A percentile compares a stretch with the other conserved stretches of the same genome.
Evolutionary conservation across 2,113 vertebrate species (phyloP).

Genomic region (Haemorhous mexicanus): DNA sequence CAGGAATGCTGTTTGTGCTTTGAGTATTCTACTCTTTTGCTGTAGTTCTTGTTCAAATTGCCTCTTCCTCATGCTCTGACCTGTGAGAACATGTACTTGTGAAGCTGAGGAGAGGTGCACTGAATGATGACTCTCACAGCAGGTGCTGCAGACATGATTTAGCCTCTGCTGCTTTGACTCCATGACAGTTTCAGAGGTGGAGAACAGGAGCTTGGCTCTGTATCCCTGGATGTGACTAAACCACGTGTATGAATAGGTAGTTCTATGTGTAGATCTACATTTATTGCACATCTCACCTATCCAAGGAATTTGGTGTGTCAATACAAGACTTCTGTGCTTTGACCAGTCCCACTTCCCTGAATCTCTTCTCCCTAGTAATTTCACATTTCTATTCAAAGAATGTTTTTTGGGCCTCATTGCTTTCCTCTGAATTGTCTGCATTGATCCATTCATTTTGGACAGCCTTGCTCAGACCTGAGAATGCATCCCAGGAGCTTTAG

Average conservation of each 20-base stretch:
- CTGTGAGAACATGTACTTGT: not conserved
- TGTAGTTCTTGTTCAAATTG: not conserved
- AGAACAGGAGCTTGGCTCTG: not conserved
- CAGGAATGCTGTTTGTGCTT: not conserved
- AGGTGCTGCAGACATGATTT: not conserved
- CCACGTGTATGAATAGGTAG: not conserved
- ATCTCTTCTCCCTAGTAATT: not conserved
- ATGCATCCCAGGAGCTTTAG: not conserved
- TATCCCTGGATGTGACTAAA: not conserved
- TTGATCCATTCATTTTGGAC: not conserved
- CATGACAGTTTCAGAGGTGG: not conserved
- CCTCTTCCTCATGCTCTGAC: not conserved
- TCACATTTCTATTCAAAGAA: not conserved
- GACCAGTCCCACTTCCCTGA: not conserved
- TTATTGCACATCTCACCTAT: not conserved
- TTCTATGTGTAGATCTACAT: not conserved
- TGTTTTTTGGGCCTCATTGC: not conserved
- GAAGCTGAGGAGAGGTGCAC: not conserved
- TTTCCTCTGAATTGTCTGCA: not conserved
- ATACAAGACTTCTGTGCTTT: not conserved
- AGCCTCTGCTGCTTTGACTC: not conserved
- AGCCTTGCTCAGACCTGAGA: not conserved
- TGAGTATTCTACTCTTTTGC: not conserved
- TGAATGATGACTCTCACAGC: not conserved
- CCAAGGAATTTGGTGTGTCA: not conserved